A percentile compares a stretch with the other conserved stretches of the same genome.
Evolutionary conservation across 2,888 invertebrate species (phyloP).

Genomic region (Boloria euphrosyne): DNA sequence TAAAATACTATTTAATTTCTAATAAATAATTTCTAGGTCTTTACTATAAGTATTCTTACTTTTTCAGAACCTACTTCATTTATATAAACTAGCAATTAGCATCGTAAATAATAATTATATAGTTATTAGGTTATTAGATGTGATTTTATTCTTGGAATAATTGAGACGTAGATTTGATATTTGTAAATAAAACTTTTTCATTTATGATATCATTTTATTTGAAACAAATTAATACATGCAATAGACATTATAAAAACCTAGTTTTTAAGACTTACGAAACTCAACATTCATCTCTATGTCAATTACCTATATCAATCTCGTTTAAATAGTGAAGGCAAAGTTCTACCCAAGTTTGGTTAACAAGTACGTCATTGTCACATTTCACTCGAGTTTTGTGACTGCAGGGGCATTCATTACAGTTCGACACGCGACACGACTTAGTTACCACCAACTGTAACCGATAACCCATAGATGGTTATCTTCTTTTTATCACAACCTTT

Average conservation of each 20-base stretch:
- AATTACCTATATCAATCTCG: slow-evolving; percentile 33
- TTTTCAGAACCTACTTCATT: too few relatives aligned
- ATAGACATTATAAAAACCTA: too few relatives aligned
- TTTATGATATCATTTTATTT: background rate
- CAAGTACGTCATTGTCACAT: slow-evolving; percentile 65
- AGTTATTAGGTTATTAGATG: too few relatives aligned
- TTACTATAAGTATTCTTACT: too few relatives aligned
- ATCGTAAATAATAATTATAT: too few relatives aligned
- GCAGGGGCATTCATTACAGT: slow-evolving; percentile 48
- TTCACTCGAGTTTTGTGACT: slow-evolving; percentile 61
- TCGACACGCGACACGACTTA: slow-evolving; percentile 43
- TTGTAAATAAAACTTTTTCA: too few relatives aligned
- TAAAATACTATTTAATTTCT: too few relatives aligned
- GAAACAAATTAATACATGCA: too few relatives aligned
- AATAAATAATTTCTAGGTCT: too few relatives aligned
- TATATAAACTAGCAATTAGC: too few relatives aligned
- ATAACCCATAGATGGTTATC: background rate
- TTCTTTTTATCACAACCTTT: background rate
- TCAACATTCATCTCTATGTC: slow-evolving; percentile 26
- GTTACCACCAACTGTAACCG: slow-evolving; percentile 1
- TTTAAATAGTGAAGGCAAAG: slow-evolving; percentile 26
- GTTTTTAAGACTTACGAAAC: background rate
- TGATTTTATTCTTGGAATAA: too few relatives aligned
- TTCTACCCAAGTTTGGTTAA: slow-evolving; percentile 45
- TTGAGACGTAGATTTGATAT: too few relatives aligned